A percentile compares a stretch with the other conserved stretches of the same genome.
phyloP scores from a whole-genome alignment of 2,113 vertebrate species.

The Nothoprocta perdicaria region DNA sequence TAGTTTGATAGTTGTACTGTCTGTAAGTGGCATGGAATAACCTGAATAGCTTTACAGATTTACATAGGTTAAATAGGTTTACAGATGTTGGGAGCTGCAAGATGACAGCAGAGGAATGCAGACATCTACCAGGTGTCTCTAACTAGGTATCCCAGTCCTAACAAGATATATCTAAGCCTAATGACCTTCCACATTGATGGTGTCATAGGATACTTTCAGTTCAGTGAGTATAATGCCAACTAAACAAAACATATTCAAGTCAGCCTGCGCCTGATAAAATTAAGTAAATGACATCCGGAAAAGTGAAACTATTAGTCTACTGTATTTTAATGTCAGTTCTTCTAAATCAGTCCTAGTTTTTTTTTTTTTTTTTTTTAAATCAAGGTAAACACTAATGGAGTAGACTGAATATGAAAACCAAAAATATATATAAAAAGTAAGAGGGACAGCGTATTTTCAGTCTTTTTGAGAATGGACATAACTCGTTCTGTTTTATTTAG shows the following conservation, averaged over 20 bases:
- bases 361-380: not conserved
- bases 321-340: not conserved
- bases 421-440: not conserved
- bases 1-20: not conserved
- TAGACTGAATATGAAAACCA: not conserved
- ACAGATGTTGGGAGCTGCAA: not conserved
- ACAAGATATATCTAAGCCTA: not conserved
- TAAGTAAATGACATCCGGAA: not conserved
- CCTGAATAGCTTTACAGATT: not conserved
- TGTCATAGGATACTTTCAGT: not conserved
- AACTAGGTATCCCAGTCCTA: not conserved
- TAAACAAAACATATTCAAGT: not conserved
- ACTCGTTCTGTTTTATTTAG: not conserved
- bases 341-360: not conserved
- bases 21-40: not conserved
- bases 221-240: not conserved
- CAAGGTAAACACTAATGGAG: not conserved
- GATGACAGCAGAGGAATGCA: not conserved
- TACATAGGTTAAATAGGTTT: not conserved
- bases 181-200: not conserved
- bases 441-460: not conserved
- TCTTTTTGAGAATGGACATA: not conserved
- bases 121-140: not conserved
- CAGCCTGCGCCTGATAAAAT: not conserved
- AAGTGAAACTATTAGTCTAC: not conserved